Evolutionary conservation across 1,140 invertebrate genomes (phyloP).

Genomic region (Marisa cornuarietis): DNA sequence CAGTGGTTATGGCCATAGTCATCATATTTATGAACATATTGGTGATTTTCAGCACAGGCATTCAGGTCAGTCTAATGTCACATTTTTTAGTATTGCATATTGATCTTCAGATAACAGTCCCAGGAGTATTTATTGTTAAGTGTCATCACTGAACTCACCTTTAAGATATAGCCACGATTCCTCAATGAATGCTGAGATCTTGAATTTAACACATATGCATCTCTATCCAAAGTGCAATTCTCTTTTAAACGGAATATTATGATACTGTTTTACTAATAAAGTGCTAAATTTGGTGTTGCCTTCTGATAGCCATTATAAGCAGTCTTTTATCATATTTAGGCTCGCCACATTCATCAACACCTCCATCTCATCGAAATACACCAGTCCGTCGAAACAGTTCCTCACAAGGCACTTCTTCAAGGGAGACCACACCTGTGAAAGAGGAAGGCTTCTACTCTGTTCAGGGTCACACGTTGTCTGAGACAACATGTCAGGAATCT

Average conservation of each 20-base stretch:
- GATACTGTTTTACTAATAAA: too few species aligned
- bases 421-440: conserved; percentile 46
- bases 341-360: conserved; percentile 25
- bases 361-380: conserved; percentile 34
- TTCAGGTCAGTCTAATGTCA: conserved; percentile 40
- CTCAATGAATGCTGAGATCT: too few species aligned
- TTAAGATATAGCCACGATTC: too few species aligned
- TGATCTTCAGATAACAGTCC: too few species aligned
- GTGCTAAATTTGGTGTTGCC: neutral
- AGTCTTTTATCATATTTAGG: conserved; percentile 17
- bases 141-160: too few species aligned
- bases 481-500: conserved; percentile 19
- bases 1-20: conserved; percentile 58
- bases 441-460: conserved; percentile 24
- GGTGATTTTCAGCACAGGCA: conserved; percentile 38
- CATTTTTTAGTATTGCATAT: too few species aligned
- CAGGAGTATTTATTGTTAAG: too few species aligned
- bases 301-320: neutral
- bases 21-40: conserved; percentile 52
- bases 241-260: too few species aligned
- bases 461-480: conserved; percentile 3
- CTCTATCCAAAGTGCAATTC: too few species aligned
- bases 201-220: too few species aligned
- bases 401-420: conserved; percentile 28
- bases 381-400: conserved; percentile 26